phyloP scores from a whole-genome alignment of 1,140 invertebrate species.

The Hypsibius dujardini region DNA sequence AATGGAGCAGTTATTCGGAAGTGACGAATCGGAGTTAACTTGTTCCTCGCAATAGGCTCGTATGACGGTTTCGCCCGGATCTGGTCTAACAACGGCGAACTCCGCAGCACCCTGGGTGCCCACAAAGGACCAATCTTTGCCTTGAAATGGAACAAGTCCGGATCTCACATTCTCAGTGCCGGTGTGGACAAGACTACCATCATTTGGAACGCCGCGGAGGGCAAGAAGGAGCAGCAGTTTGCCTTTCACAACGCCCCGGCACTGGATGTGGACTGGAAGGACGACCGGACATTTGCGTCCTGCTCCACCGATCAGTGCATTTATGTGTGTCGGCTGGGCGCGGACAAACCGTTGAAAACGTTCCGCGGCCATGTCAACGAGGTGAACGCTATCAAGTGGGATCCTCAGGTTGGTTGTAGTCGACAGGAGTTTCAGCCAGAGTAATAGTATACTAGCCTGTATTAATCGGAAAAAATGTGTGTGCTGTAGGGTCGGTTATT shows the following conservation, averaged over 20 bases:
- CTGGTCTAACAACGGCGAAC: conserved; percentile 73
- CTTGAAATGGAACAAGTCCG: conserved; percentile 94
- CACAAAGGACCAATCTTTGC: conserved; percentile 99
- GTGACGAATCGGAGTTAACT: too few species aligned
- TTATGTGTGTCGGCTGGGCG: conserved; percentile 81
- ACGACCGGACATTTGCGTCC: conserved; percentile 86
- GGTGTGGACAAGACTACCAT: conserved; percentile 82
- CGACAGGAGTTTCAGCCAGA: neutral
- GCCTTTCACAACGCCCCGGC: conserved; percentile 92
- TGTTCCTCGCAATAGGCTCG: conserved; percentile 43
- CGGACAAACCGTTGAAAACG: conserved; percentile 87
- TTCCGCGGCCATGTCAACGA: conserved; percentile 96
- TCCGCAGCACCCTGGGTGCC: conserved; percentile 82
- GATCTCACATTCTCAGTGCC: conserved; percentile 92
- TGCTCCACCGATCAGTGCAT: conserved; percentile 99
- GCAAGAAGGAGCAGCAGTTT: conserved; percentile 91
- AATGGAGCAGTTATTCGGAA: too few species aligned
- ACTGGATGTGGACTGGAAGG: conserved; percentile 96
- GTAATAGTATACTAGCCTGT: neutral
- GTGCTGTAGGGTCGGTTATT: conserved; percentile 54
- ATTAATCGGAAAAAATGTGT: neutral
- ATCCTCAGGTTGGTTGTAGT: conserved; percentile 48
- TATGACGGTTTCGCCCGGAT: conserved; percentile 96
- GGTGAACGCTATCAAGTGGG: conserved; percentile 99
- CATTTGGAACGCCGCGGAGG: conserved; percentile 94